These are phyloP conservation scores for Hydractinia symbiolongicarpus DNA, from an alignment of 30 jellyfish, hydroid and myxozoan species.

Conservation along the genomic window DNA sequence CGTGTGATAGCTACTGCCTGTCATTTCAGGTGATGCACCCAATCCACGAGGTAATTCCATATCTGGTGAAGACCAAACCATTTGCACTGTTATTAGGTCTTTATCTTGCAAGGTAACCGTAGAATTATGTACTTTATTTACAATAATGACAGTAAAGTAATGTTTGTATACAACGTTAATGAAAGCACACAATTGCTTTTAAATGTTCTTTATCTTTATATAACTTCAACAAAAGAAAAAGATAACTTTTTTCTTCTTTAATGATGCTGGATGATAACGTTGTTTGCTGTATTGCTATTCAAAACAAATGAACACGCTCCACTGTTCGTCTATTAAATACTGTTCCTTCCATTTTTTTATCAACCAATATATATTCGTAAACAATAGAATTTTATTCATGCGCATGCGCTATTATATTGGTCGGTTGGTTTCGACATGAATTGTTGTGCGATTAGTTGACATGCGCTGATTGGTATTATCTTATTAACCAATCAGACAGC, in stretches of 20 bases:
- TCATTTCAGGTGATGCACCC: constrained; percentile 22
- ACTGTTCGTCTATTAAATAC: no score
- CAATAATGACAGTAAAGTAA: neutral
- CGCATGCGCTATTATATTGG: constrained; percentile 16
- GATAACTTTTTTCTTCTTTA: neutral
- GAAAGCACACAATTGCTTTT: neutral
- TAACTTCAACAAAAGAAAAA: neutral
- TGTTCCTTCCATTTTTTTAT: neutral
- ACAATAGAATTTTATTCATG: neutral
- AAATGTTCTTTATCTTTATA: neutral
- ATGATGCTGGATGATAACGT: no score
- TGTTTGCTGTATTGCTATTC: no score
- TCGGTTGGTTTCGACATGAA: neutral
- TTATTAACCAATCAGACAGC: constrained; percentile 1
- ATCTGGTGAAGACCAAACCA: constrained; percentile 29
- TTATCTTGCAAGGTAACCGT: neutral
- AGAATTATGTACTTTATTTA: neutral
- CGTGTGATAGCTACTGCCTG: constrained; percentile 19
- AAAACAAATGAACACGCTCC: no score
- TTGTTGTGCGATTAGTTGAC: constrained; percentile 3
- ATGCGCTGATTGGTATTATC: constrained; percentile 13
- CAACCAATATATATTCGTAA: neutral
- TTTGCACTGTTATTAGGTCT: neutral
- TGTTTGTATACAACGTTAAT: neutral
- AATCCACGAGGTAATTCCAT: constrained; percentile 22